phyloP scores from a whole-genome alignment of 2,797 vertebrate species.

The Danionella dracula region DNA sequence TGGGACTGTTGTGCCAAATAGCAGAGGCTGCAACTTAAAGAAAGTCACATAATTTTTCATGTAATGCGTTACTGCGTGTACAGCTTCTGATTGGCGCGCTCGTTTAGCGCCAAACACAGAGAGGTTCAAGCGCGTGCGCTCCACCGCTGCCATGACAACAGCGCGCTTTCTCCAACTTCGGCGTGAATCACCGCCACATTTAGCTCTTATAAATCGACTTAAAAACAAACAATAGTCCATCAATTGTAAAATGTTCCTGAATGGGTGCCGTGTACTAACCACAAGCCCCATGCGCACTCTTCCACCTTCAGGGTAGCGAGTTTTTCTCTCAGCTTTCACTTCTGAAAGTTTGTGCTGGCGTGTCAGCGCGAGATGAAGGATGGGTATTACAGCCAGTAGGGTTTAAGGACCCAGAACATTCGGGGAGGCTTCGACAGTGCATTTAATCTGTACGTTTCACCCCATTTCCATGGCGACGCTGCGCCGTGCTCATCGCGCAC shows the following conservation, averaged over 20 bases:
- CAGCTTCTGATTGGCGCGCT: conserved; percentile 1
- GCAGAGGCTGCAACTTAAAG: not conserved
- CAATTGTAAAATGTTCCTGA: too few species aligned
- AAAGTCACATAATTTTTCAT: not conserved
- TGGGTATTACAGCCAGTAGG: not conserved
- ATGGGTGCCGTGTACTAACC: too few species aligned
- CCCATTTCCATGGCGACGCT: conserved; percentile 2
- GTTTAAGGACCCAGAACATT: not conserved
- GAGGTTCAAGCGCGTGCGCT: not conserved
- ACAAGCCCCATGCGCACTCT: conserved; percentile 3
- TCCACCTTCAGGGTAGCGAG: not conserved
- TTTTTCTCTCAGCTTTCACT: not conserved
- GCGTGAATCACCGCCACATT: not conserved
- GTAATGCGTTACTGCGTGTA: not conserved
- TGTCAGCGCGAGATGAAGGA: not conserved
- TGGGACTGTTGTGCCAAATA: not conserved
- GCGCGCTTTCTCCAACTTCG: not conserved
- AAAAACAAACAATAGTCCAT: too few species aligned
- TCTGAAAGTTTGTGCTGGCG: conserved; percentile 23
- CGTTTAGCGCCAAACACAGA: not conserved
- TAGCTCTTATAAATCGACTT: too few species aligned
- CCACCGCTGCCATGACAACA: conserved; percentile 25
- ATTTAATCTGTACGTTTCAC: not conserved
- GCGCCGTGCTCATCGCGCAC: conserved; percentile 3
- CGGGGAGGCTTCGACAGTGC: not conserved